phyloP scores from a whole-genome alignment of 2,797 vertebrate species.

The Pseudochaenichthys georgianus region DNA sequence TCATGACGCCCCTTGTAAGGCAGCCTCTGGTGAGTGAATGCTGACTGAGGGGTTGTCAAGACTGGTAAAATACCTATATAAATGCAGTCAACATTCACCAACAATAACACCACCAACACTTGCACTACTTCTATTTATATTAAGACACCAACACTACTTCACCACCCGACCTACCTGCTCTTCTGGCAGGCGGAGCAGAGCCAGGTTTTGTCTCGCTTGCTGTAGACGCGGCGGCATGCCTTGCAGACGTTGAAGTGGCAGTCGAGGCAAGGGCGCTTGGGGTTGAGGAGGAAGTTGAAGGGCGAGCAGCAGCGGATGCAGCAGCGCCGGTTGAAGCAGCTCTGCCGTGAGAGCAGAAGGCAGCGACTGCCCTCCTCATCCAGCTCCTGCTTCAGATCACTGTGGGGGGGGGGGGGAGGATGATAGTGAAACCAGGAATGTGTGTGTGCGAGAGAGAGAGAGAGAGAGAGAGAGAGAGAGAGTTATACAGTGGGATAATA shows the following conservation, averaged over 20 bases:
- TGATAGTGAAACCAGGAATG: no score
- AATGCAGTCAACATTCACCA: no score
- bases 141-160: no score
- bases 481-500: background rate
- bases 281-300: conserved; percentile 94
- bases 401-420: conserved; percentile 62
- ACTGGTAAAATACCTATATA: no score
- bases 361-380: conserved; percentile 93
- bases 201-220: conserved; percentile 90
- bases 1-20: no score
- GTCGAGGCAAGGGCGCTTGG: conserved; percentile 88
- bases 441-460: conserved; percentile 55
- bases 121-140: no score
- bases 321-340: conserved; percentile 92
- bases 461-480: background rate
- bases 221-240: conserved; percentile 90
- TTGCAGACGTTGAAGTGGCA: conserved; percentile 94
- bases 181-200: conserved; percentile 93
- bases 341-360: conserved; percentile 91
- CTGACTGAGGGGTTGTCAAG: no score
- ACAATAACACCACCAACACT: no score
- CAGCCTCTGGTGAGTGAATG: no score
- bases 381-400: conserved; percentile 94
- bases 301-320: conserved; percentile 95
- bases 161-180: conserved; percentile 84